Percentiles rank a stretch among this genome's conserved stretches.
Conservation (phyloP, 2,113 vertebrate genomes). For the Gallinago undulata region DNA sequence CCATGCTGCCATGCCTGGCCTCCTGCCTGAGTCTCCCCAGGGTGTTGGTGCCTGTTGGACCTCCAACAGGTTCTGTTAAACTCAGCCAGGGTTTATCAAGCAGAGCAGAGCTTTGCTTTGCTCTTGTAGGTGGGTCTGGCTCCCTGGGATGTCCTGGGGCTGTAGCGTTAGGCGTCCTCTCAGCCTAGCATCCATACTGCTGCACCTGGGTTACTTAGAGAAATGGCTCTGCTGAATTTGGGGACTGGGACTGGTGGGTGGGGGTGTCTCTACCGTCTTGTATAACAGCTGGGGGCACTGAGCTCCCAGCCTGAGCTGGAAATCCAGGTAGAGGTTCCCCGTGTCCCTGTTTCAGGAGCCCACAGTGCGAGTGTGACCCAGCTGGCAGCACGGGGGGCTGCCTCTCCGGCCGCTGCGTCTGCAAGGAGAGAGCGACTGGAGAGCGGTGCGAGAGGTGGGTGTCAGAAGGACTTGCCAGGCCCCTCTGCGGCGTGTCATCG, state of each 20-base stretch:
- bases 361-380: conserved; percentile 70
- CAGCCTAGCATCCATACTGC: not conserved
- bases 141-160: not conserved
- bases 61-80: not conserved
- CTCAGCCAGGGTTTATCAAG: not conserved
- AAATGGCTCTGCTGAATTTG: not conserved
- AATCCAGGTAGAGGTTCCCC: not conserved
- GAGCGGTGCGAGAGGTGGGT: conserved; percentile 75
- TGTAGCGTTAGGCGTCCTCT: not conserved
- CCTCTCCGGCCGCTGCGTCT: conserved; percentile 64
- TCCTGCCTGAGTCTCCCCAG: fast-evolving
- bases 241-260: not conserved
- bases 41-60: not conserved
- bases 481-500: not conserved
- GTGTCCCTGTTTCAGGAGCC: conserved; percentile 51
- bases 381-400: conserved; percentile 65
- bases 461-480: not conserved
- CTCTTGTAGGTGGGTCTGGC: not conserved
- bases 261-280: not conserved
- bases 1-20: not conserved
- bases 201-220: not conserved
- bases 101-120: not conserved
- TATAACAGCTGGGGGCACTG: not conserved
- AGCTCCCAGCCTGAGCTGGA: not conserved
- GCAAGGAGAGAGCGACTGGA: conserved; percentile 68